These are phyloP conservation scores for Parotia lawesii DNA, from an alignment of 2,113 vertebrate species.

Conservation along the genomic window DNA sequence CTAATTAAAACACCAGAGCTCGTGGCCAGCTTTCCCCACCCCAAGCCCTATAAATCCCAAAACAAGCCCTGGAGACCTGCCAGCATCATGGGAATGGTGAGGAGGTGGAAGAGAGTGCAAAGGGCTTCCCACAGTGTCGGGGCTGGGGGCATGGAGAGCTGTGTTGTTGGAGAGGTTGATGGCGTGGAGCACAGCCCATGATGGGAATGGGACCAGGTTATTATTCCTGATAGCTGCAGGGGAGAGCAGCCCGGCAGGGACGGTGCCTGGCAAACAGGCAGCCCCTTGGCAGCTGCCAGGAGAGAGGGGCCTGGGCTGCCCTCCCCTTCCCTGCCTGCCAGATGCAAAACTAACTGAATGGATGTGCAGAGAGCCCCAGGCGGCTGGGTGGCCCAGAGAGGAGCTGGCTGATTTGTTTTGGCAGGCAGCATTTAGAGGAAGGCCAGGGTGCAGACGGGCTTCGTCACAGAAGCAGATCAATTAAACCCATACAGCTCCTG, in stretches of 20 bases:
- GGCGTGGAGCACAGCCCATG: neutral
- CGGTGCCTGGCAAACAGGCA: neutral
- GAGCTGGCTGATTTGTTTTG: slow-evolving; percentile 43
- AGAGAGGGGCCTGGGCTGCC: neutral
- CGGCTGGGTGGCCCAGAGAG: neutral
- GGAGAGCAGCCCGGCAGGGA: neutral
- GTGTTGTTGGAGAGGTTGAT: neutral
- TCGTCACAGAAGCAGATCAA: slow-evolving; percentile 56
- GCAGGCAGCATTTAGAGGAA: slow-evolving; percentile 47
- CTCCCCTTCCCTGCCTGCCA: neutral
- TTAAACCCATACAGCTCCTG: slow-evolving; percentile 32
- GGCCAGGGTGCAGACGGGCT: neutral
- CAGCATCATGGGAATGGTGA: neutral
- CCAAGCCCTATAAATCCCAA: neutral
- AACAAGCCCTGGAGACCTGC: neutral
- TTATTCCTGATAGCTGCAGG: neutral
- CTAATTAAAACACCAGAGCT: neutral
- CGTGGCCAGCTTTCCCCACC: neutral
- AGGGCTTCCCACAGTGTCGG: fast-evolving
- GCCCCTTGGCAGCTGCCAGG: neutral
- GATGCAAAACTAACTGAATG: neutral
- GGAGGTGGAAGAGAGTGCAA: neutral
- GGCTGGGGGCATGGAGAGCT: neutral
- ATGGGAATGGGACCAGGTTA: neutral
- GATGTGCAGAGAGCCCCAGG: slow-evolving; percentile 3